Evolutionary conservation across 2,113 vertebrate species (phyloP).

Genomic region (Laterallus jamaicensis): DNA sequence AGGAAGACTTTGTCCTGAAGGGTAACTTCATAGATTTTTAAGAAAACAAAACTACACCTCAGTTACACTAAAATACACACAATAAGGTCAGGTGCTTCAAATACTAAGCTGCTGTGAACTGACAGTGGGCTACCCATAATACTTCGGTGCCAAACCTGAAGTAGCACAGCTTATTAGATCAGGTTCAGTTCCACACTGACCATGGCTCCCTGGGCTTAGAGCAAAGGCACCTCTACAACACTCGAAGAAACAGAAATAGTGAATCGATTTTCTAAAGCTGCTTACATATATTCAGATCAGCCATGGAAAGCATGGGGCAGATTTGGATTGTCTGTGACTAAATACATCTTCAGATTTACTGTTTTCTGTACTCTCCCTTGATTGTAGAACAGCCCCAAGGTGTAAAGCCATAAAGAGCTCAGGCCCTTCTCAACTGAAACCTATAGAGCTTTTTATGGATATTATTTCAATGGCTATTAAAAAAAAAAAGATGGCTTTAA

Average conservation of each 20-base stretch:
- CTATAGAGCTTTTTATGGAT: neutral
- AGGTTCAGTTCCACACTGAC: neutral
- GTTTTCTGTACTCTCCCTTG: neutral
- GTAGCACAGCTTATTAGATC: neutral
- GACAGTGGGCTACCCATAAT: neutral
- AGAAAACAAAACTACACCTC: neutral
- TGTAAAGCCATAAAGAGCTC: neutral
- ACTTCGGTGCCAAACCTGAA: neutral
- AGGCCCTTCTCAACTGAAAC: neutral
- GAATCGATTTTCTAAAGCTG: neutral
- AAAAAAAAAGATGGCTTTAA: neutral
- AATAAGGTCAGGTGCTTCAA: neutral
- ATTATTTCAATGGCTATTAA: neutral
- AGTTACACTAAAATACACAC: neutral
- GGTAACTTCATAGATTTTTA: neutral
- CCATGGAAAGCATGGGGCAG: neutral
- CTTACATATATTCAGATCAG: neutral
- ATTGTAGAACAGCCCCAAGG: neutral
- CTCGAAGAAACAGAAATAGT: neutral
- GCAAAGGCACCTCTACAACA: neutral
- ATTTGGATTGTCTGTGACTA: neutral
- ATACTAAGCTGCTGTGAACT: neutral
- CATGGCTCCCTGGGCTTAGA: neutral
- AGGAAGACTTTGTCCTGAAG: neutral
- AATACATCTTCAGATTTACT: neutral